Base-by-base conservation (phyloP, 2,113 vertebrate genomes). In the Galeopterus variegatus region DNA sequence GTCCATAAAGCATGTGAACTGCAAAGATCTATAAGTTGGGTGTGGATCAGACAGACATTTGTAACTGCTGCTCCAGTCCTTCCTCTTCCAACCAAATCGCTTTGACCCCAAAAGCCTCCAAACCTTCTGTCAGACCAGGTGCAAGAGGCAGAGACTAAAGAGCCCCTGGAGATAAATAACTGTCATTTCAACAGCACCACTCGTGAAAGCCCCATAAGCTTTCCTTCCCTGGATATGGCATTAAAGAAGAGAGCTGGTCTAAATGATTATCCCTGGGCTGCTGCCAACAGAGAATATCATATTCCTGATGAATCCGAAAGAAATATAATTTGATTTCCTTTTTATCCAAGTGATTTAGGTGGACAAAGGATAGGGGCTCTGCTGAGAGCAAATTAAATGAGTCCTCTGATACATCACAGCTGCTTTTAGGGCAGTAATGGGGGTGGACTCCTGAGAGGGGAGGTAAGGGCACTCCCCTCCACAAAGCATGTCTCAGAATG, bases 321-420 rank as follows among this genome's bases (percentile, higher is more conserved):
- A 96, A 97, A 90, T 79, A 72, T 88, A 97, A 97, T 97, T 94
- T 85, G 52, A 81, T 94, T 96, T 90, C 72, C 56, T 84, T 95
- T 95, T 94, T 64, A 96, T 85, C 23, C 41, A 52, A 88, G 72
- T 60, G 67, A 86, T 92, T 96, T 95, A 41, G 52, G 50, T 33
- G 72, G 83, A 70, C 90, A 85, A 88, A 96, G 62, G 85, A 72
- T n/a, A 84, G 33, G 26, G 5, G 45, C 26, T 96, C 88, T 86
- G 93, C 67, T 86, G 60, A 95, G 90, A 94, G 81, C 62, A 86
- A 91, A 92, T 84, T 50, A 50, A 95, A 12, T 31, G 52, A 91
- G 28, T 65, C 84, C 33, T 64, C 7, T 18, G 62, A 75, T 21
- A 36, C 18, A 86, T 65, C 21, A 1, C 48, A 85, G 60, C 7